Percentiles rank a stretch among this genome's conserved stretches.
Evolutionary conservation across 2,113 vertebrate genomes (phyloP).

Genomic region (Enhydra lutris): DNA sequence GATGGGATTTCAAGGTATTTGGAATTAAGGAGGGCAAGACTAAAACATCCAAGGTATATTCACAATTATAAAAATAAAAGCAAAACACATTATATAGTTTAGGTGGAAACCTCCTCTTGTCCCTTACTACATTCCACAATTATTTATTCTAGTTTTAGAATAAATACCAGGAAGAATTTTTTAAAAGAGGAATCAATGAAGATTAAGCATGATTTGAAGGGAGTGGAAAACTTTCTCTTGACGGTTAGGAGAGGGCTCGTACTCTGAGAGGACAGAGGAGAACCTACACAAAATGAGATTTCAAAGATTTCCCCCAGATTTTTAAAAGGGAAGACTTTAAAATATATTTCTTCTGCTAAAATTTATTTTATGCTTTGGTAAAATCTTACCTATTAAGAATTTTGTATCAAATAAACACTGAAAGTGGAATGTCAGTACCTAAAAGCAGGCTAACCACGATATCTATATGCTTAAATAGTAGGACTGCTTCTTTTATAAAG

Average conservation of each 20-base stretch:
- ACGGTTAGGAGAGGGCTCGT: neutral
- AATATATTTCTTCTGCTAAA: neutral
- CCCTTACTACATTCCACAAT: neutral
- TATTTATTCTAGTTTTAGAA: neutral
- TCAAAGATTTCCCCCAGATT: neutral
- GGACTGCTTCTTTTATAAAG: neutral
- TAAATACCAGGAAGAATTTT: neutral
- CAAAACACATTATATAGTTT: neutral
- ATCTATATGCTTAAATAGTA: neutral
- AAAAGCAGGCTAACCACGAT: neutral
- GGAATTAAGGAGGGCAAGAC: neutral
- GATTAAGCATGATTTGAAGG: neutral
- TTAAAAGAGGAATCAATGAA: neutral
- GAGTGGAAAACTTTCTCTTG: neutral
- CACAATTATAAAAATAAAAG: neutral
- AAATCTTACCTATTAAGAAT: slow-evolving; percentile 29
- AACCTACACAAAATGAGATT: neutral
- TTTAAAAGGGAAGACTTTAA: neutral
- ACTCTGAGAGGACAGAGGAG: neutral
- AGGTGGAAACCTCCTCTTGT: neutral
- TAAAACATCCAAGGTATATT: neutral
- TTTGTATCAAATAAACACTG: neutral
- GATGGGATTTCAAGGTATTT: neutral
- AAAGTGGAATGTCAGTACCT: neutral
- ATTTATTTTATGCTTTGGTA: neutral